Conservation (phyloP, 1,140 invertebrate species). For the Plectus sambesii region DNA sequence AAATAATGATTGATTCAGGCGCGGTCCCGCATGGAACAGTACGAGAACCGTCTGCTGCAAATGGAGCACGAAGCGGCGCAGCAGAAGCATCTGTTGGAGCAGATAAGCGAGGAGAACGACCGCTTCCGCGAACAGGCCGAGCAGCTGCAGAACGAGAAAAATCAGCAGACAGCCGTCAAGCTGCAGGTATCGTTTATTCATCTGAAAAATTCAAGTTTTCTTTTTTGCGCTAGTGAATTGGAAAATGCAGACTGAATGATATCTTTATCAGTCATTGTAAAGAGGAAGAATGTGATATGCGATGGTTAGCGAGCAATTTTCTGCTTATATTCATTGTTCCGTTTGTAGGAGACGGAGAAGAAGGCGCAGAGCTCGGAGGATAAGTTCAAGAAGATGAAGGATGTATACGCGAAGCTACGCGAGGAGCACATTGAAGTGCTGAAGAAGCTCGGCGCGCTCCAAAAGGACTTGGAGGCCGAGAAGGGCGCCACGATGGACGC, state of each 20-base stretch:
- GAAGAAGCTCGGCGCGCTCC: slow-evolving; percentile 28
- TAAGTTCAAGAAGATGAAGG: slow-evolving; percentile 90
- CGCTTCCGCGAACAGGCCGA: background rate
- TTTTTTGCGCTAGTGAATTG: too few relatives aligned
- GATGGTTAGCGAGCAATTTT: too few relatives aligned
- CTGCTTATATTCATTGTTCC: too few relatives aligned
- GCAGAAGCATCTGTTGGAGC: slow-evolving; percentile 4
- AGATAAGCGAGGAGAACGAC: background rate
- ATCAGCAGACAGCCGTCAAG: background rate
- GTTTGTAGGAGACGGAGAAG: too few relatives aligned
- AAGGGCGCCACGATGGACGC: slow-evolving; percentile 23
- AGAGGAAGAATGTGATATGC: too few relatives aligned
- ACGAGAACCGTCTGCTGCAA: slow-evolving; percentile 24
- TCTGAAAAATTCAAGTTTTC: too few relatives aligned
- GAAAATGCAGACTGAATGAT: too few relatives aligned
- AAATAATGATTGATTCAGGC: slow-evolving; percentile 73
- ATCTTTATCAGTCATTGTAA: too few relatives aligned
- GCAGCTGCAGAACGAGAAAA: background rate
- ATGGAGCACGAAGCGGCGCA: slow-evolving; percentile 13
- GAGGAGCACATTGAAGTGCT: slow-evolving; percentile 64
- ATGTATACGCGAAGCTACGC: slow-evolving; percentile 79
- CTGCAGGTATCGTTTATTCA: background rate
- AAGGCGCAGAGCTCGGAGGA: too few relatives aligned
- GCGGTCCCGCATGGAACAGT: slow-evolving; percentile 48
- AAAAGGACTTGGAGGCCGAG: slow-evolving; percentile 43